phyloP scores from a whole-genome alignment of 2,888 invertebrate genomes.

The Pterobdella sp. region DNA sequence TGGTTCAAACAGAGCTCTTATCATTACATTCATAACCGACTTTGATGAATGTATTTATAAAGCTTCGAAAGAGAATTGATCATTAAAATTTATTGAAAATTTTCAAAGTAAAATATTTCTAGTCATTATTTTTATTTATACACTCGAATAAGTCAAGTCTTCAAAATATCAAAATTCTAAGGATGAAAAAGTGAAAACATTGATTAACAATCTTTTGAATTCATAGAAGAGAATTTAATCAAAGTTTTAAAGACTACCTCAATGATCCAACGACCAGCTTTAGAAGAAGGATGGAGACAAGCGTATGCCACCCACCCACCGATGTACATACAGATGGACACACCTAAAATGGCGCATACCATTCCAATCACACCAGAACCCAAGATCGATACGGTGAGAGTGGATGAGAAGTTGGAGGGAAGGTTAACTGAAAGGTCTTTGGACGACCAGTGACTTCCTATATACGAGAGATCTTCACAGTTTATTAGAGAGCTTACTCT shows the following conservation, averaged over 20 bases:
- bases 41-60: too few species aligned
- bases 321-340: constrained; percentile 26
- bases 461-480: constrained; percentile 13
- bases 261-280: constrained; percentile 26
- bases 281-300: constrained; percentile 79
- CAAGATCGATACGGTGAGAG: background rate
- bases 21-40: too few species aligned
- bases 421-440: background rate
- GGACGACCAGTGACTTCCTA: constrained; percentile 20
- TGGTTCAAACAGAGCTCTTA: too few species aligned
- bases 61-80: too few species aligned
- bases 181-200: background rate
- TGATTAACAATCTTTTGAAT: too few species aligned
- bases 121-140: too few species aligned
- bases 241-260: constrained; percentile 2
- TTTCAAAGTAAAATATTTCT: too few species aligned
- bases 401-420: constrained; percentile 12
- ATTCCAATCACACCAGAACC: constrained; percentile 11
- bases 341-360: constrained; percentile 18
- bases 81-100: too few species aligned
- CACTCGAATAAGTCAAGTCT: too few species aligned
- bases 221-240: too few species aligned
- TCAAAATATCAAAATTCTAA: constrained; percentile 44
- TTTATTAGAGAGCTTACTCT: constrained; percentile 23
- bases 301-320: constrained; percentile 82